Percentiles rank a stretch among this genome's conserved stretches.
Conservation (phyloP, 2,888 invertebrate genomes). For the Suillia variegata region DNA sequence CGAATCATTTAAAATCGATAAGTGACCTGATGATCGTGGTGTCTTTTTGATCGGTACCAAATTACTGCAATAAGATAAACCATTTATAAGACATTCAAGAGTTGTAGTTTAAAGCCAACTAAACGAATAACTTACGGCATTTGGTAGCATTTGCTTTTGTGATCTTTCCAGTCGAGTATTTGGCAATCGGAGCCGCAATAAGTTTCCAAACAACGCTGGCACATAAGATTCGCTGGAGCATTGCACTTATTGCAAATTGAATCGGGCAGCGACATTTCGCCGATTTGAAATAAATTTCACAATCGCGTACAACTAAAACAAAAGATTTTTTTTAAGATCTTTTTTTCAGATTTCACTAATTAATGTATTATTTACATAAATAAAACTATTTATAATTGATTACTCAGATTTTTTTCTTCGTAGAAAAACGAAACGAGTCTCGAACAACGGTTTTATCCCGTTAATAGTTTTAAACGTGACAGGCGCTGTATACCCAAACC, state of each 20-base stretch:
- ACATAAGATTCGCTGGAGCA: conserved; percentile 22
- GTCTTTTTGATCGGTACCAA: conserved; percentile 8
- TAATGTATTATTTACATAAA: no score
- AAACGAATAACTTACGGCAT: conserved; percentile 37
- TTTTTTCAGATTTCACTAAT: no score
- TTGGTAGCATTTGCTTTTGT: conserved; percentile 34
- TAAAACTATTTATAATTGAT: no score
- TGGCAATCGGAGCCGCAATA: conserved; percentile 33
- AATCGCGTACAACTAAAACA: no score
- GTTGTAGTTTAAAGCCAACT: not conserved
- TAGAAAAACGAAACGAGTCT: conserved; percentile 10
- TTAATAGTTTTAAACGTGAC: no score
- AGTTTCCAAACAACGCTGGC: conserved; percentile 29
- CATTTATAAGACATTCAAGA: not conserved
- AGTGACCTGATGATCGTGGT: no score
- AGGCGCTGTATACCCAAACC: no score
- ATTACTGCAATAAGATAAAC: conserved; percentile 15
- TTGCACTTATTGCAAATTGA: conserved; percentile 27
- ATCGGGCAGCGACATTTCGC: conserved; percentile 21
- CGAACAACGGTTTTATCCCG: no score
- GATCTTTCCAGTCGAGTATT: conserved; percentile 30
- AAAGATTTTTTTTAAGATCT: no score
- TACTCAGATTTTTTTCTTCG: no score
- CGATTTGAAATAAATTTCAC: conserved; percentile 34
- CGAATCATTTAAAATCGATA: no score